Evolutionary conservation across 2,888 invertebrate species (phyloP), one percentile per base, ranked within the genome.

Genomic region (Esperia sulphurella): DNA sequence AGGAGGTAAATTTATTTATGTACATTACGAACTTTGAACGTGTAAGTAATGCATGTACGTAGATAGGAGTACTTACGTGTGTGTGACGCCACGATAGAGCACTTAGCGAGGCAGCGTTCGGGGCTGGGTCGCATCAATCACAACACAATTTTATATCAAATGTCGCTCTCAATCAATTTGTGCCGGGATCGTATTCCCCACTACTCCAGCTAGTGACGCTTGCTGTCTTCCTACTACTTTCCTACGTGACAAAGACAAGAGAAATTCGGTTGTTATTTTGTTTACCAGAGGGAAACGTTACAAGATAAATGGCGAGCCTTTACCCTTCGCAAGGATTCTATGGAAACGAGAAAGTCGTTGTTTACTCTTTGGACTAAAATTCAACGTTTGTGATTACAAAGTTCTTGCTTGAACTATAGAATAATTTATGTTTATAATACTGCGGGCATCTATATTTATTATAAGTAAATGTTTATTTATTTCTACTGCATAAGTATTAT

Each of bases 141-240:
- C 87, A 81, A 83, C 86, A 85, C 87, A 84, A 85, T 88, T 88
- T 89, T 88, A 89, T 89, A 89, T 89, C 88, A 88, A 87, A 89
- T 89, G 87, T 87, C 87, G 84, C 85, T 87, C 77, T 88, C 88
- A 87, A 89, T 88, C 88, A 87, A 88, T 89, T 88, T 87, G 86
- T 79, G 81, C 75, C 67, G 61, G 79, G 82, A 85, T 88, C 88
- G 81, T 79, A 77, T 88, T 87, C 73, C 80, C 65, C 71, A 70
- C 79, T 73, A 79, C 75, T 69, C 64, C 60, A 58, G 65, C 66
- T 71, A 69, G 65, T 59, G 58, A 60, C 61, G 71, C 63, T 65
- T 71, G 73, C 73, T 68, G 35, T 35, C n/a, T 71, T 65, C 71
- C 67, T 56, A 54, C 61, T 53, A 60, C 54, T 57, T 61, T 60